A percentile compares a stretch with the other conserved stretches of the same genome.
phyloP scores from a whole-genome alignment of 2,888 invertebrate genomes.

The Ypsolopha scabrella region DNA sequence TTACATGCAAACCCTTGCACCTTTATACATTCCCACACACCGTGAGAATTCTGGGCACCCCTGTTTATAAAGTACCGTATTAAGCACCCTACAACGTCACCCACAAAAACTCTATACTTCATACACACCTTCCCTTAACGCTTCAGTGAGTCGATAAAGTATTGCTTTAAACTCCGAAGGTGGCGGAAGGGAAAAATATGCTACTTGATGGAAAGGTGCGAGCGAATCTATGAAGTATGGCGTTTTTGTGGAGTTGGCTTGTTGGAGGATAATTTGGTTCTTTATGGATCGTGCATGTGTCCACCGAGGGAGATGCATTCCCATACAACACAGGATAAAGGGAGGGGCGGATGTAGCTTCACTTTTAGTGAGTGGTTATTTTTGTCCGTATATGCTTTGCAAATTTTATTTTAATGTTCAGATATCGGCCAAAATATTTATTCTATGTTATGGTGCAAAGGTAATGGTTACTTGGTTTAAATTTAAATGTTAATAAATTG shows the following conservation, averaged over 20 bases:
- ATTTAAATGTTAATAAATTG: too few relatives aligned
- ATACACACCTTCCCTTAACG: slow-evolving; percentile 17
- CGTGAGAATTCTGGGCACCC: slow-evolving; percentile 50
- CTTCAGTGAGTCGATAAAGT: slow-evolving; percentile 30
- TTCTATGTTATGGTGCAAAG: too few relatives aligned
- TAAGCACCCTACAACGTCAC: slow-evolving; percentile 18
- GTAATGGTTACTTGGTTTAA: too few relatives aligned
- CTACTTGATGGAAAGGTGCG: slow-evolving; percentile 37
- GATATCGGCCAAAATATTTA: too few relatives aligned
- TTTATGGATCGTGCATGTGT: slow-evolving; percentile 27
- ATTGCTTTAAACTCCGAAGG: slow-evolving; percentile 20
- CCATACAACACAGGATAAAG: slow-evolving; percentile 53
- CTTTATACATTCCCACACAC: slow-evolving; percentile 64
- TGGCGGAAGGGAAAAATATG: slow-evolving; percentile 19
- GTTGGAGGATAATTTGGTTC: slow-evolving; percentile 19
- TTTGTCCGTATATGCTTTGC: background rate
- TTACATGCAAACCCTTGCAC: slow-evolving; percentile 35
- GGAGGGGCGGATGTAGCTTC: slow-evolving; percentile 46
- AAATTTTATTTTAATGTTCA: too few relatives aligned
- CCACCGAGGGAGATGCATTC: slow-evolving; percentile 28
- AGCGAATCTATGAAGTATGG: slow-evolving; percentile 29
- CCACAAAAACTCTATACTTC: slow-evolving; percentile 37
- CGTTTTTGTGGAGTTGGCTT: slow-evolving; percentile 18
- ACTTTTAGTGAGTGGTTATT: slow-evolving; percentile 17
- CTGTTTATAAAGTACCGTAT: slow-evolving; percentile 44